These are phyloP conservation scores for Microchrysa polita DNA, from an alignment of 2,888 invertebrate species.

Conservation along the genomic window DNA sequence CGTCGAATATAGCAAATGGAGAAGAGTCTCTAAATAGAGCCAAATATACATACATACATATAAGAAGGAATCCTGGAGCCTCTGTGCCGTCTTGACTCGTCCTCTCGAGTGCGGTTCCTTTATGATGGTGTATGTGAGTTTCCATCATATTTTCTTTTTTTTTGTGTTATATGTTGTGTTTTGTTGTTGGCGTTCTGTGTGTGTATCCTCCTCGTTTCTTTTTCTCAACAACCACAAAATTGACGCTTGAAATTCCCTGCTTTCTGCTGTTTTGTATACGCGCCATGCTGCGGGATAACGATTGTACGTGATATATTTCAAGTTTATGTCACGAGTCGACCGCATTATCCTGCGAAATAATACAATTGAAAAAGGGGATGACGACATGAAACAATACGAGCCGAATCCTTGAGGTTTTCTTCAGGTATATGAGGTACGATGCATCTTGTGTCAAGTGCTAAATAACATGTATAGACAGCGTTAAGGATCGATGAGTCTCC, in stretches of 20 bases:
- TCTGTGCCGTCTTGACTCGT: conserved; percentile 28
- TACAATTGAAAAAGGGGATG: conserved; percentile 24
- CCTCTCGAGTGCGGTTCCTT: conserved; percentile 30
- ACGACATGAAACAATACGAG: conserved; percentile 32
- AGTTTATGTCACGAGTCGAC: conserved; percentile 35
- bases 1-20: conserved; percentile 29
- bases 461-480: background rate
- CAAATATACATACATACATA: too few relatives aligned
- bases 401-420: conserved; percentile 14
- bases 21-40: conserved; percentile 1
- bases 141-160: background rate
- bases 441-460: background rate
- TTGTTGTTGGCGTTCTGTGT: conserved; percentile 6
- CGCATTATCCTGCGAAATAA: conserved; percentile 28
- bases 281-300: conserved; percentile 11
- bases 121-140: conserved; percentile 37
- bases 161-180: too few relatives aligned
- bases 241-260: conserved; percentile 26
- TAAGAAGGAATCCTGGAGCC: conserved; percentile 33
- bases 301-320: conserved; percentile 41
- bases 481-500: background rate
- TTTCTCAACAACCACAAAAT: conserved; percentile 21
- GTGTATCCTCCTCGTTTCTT: conserved; percentile 33
- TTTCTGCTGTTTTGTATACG: background rate
- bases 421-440: background rate